Evolutionary conservation across 1,140 invertebrate genomes (phyloP), one percentile per base, ranked within the genome.

Genomic region (Ganaspis sp.): DNA sequence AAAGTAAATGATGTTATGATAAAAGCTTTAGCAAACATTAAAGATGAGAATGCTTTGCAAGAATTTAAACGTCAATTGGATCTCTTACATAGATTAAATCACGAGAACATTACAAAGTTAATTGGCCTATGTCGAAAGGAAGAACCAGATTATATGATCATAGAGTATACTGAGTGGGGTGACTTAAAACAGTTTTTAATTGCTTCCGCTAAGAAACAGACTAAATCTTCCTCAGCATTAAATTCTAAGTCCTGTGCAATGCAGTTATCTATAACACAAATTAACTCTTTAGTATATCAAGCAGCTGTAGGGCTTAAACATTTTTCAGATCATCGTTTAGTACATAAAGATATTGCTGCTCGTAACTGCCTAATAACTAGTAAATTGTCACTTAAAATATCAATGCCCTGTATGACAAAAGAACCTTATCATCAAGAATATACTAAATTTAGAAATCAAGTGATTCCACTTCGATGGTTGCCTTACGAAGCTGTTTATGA

Each of bases 91-190:
- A 95, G 95, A 81, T 89, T 97, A 8, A 94, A 94, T 17, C 96
- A 98, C 87, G 94, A 95, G 64, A 95, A 97, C 86, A 92, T 98
- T 0, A 94, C 94, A 0, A 94, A 94, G 69, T 90, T 98, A 9
- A 91, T 97, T 53, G 97, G 96, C 0, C 90, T 98, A 64, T 97
- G 96, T 87, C 92, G 94, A 38, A 96, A 98, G 70, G 92, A 94
- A 12, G 96, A 98, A 77, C 97, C 97, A 0, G 95, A 97, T 86
- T 97, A 95, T 85, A 94, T 98, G 93, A 94, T 99, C 15, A 90
- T 98, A 5, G 97, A 98, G 86, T 96, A 97, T 86, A 97, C 96
- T 23, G 97, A 98, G 86, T 98, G 97, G 97, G 97, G 97, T n/a
- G 97, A 98, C 88, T 91, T 98, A 70, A 98, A 98, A 82, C 97